A percentile compares a stretch with the other conserved stretches of the same genome.
Conservation (phyloP, 2,113 vertebrate genomes). For the Monarcha castaneiventris region DNA sequence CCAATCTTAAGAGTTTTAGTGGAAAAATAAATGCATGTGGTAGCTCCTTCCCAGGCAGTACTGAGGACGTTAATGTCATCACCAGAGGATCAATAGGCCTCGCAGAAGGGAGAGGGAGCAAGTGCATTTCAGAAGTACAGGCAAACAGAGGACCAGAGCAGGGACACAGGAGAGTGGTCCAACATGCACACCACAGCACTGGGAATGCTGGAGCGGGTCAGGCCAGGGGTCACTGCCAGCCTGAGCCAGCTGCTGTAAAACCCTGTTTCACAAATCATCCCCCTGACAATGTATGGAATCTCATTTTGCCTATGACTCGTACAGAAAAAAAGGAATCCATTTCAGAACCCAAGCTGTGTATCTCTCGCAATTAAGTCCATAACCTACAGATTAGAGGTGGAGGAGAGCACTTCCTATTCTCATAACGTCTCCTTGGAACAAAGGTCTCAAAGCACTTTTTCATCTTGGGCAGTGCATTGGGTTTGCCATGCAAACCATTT, state of each 20-base stretch:
- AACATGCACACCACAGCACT: accelerated
- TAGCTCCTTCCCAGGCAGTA: neutral
- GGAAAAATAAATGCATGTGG: neutral
- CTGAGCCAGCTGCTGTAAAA: neutral
- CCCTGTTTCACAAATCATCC: neutral
- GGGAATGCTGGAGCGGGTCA: neutral
- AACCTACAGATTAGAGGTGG: neutral
- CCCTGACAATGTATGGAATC: neutral
- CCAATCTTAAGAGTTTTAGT: neutral
- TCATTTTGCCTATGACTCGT: neutral
- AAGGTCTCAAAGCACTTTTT: neutral
- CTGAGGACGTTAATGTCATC: neutral
- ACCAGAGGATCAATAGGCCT: neutral
- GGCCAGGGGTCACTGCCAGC: neutral
- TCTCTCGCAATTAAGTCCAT: neutral
- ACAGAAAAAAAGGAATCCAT: neutral
- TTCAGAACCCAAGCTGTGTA: neutral
- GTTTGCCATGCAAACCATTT: neutral
- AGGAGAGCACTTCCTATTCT: neutral
- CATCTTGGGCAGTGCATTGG: neutral
- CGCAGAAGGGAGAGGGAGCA: neutral
- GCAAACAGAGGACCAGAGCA: neutral
- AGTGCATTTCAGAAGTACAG: neutral
- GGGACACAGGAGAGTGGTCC: neutral
- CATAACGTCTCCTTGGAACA: neutral